phyloP scores from a whole-genome alignment of 1,140 invertebrate genomes.

The Vanessa atalanta region DNA sequence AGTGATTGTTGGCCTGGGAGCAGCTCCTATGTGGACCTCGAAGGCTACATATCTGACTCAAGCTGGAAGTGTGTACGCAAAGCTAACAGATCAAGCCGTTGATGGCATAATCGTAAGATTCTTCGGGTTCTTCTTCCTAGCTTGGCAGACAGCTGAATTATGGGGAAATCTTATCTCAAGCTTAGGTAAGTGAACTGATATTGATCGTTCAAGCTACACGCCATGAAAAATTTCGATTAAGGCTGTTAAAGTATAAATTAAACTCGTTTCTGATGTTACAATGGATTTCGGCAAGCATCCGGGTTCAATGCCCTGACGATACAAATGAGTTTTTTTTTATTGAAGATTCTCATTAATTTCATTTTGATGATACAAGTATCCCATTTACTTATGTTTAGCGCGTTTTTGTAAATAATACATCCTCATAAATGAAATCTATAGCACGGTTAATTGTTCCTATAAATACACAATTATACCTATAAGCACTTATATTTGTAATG shows the following conservation, averaged over 20 bases:
- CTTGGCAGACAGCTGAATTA: constrained; percentile 96
- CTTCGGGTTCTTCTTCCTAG: constrained; percentile 99
- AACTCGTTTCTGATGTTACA: constrained; percentile 18
- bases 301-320: constrained; percentile 26
- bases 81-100: constrained; percentile 91
- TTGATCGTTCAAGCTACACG: background rate
- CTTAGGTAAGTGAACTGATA: constrained; percentile 83
- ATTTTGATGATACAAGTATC: constrained; percentile 17
- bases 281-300: constrained; percentile 17
- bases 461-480: background rate
- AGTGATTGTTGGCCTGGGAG: constrained; percentile 92
- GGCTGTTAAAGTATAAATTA: constrained; percentile 13
- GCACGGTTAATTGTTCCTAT: background rate
- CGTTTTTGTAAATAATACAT: background rate
- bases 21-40: constrained; percentile 97
- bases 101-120: constrained; percentile 96
- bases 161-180: constrained; percentile 99
- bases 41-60: constrained; percentile 98
- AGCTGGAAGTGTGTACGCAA: constrained; percentile 93
- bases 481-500: too few relatives aligned
- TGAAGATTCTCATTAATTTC: constrained; percentile 9
- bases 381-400: constrained; percentile 3
- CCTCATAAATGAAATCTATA: background rate
- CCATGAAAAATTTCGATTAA: background rate
- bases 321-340: constrained; percentile 20